Base-by-base conservation (phyloP, 2,888 invertebrate genomes). In the Galerucella calmariensis region DNA sequence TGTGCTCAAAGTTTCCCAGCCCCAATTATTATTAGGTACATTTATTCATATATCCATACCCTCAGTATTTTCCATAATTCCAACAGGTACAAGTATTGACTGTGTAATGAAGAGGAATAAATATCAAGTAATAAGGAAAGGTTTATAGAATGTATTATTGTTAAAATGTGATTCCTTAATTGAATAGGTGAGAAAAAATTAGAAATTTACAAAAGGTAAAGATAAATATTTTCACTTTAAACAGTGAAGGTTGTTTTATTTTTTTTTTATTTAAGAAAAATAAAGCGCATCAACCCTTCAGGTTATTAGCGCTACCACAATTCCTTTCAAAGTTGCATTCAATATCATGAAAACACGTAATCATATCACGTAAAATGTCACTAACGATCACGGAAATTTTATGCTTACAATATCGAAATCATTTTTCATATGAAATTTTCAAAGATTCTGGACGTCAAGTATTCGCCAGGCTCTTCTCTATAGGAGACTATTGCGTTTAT, bases 401-500 rank as follows among this genome's bases (percentile, higher is more conserved):
- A 51, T 6, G 6, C 24, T 59, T 10, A 62, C n/a, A 62, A 62
- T 44, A 62, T 44, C 12, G 20, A 62, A 62, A n/a, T 41, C 62
- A 62, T 62, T 62, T 62, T 62, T 62, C 62, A 62, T 62, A 4
- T 16, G 8, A n/a, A 62, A 62, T 41, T 62, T 62, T n/a, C 62
- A 44, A 16, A 62, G 62, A 62, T 20, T 44, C 27, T 62, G 41
- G 16, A 35, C 14, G 70, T 71, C 70, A 58, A 56, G 65, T 70
- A 44, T 67, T 63, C 63, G 44, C 16, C 41, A 20, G 41, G 2
- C 63, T 3, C 3, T 20, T 65, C 46, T 65, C 72, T 20, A n/a
- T 59, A 68, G 69, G 75, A 75, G 67, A 76, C 73, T 16, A 77
- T 78, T 74, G 78, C 81, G 77, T 79, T 81, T 81, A 80, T 80